Evolutionary conservation across 1,140 invertebrate species (phyloP).

Genomic region (Pogonognathellus flavescens): DNA sequence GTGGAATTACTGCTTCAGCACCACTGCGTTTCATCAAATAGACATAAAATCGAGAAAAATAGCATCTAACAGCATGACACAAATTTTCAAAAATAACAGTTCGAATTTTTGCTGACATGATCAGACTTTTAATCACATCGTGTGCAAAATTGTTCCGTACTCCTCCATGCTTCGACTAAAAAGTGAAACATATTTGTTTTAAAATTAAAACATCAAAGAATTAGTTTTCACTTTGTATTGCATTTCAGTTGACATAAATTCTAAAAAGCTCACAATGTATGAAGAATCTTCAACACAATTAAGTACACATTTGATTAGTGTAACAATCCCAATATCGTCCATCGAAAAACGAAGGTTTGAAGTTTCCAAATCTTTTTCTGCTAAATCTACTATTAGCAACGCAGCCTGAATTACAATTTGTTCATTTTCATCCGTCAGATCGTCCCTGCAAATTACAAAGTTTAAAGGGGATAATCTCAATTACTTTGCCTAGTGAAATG

Average conservation of each 20-base stretch:
- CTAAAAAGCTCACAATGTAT: not conserved
- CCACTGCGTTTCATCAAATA: not conserved
- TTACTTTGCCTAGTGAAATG: not conserved
- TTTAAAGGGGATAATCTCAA: not conserved
- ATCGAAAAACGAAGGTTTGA: not conserved
- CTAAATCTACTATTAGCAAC: not conserved
- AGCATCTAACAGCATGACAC: not conserved
- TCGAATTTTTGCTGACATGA: not conserved
- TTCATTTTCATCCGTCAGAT: not conserved
- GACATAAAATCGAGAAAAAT: not conserved
- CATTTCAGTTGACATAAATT: not conserved
- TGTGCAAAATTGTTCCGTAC: slow-evolving; percentile 1
- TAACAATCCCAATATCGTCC: not conserved
- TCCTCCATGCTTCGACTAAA: slow-evolving; percentile 1
- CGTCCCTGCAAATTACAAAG: not conserved
- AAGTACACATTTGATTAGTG: not conserved
- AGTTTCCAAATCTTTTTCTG: not conserved
- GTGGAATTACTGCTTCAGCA: not conserved
- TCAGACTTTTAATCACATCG: not conserved
- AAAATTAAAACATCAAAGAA: not conserved
- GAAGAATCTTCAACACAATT: not conserved
- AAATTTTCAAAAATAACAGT: not conserved
- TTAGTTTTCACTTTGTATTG: not conserved
- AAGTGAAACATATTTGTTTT: not conserved
- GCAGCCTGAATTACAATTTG: not conserved